Evolutionary conservation across 2,888 invertebrate species (phyloP), one percentile per base, ranked within the genome.

Genomic region (Chalcosyrphus nemorum): DNA sequence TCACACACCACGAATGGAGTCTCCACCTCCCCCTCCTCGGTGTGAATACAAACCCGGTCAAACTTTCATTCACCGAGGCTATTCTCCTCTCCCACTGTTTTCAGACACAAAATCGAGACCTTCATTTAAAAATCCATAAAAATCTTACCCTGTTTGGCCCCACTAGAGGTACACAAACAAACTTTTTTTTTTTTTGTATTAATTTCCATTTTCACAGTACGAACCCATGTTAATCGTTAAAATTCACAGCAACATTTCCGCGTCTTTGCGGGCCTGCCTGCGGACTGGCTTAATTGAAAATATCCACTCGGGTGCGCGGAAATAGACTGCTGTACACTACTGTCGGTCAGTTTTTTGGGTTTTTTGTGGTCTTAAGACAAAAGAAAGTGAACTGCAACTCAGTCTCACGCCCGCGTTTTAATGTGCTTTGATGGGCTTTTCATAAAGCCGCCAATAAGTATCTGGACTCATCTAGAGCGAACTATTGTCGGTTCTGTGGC

Each of bases 181-280:
- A 13, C n/a, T 21, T n/a, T n/a, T n/a, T n/a, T n/a, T n/a, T n/a
- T n/a, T n/a, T n/a, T n/a, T 29, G 61, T 56, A 57, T 63, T 81
- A 63, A 70, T 75, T 63, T 75, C 56, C 81, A 61, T 68, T 75
- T 68, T 47, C 47, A 47, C 57, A 66, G 54, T 29, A 50, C 15
- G 56, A 21, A 6, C 17, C 56, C 43, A 50, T 70, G 63, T 19
- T 24, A 38, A 50, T 59, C 24, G 76, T 76, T 81, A 76, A 76
- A 71, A 81, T 81, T 81, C 54, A 77, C 66, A 43, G 32, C 74
- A 65, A 43, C 27, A 54, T 59, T 81, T 81, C 81, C 81, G 81
- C 38, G 24, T 81, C 24, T 24, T 35, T 75, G 50, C 41, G 66
- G 19, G 4, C 24, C n/a, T n/a, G 24, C 24, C 4, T 24, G 24